phyloP scores from a whole-genome alignment of 2,888 invertebrate genomes.

The Caenorhabditis sulstoni region DNA sequence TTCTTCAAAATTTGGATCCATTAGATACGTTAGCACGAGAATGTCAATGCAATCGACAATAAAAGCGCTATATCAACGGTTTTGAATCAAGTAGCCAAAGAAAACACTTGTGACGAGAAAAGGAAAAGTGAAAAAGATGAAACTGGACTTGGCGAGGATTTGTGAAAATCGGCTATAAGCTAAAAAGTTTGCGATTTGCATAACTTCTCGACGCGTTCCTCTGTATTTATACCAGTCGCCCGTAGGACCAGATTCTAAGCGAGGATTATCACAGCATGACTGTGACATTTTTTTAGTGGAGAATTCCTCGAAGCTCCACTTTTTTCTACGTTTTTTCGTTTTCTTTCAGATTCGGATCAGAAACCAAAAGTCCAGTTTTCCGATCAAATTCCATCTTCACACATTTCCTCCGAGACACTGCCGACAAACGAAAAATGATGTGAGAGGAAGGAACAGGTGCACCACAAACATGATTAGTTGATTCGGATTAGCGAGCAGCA shows the following conservation, averaged over 20 bases:
- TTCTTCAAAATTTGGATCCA: not conserved
- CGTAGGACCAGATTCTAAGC: constrained; percentile 20
- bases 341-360: constrained; percentile 14
- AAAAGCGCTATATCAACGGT: not conserved
- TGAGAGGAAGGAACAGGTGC: constrained; percentile 22
- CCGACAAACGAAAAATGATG: constrained; percentile 11
- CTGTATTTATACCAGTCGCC: constrained; percentile 50
- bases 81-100: not conserved
- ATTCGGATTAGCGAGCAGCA: no score
- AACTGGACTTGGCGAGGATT: constrained; percentile 11
- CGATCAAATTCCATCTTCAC: not conserved
- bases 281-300: constrained; percentile 40
- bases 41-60: constrained; percentile 4
- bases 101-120: constrained; percentile 25
- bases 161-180: constrained; percentile 12
- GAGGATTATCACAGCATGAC: constrained; percentile 55
- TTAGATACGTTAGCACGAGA: not conserved
- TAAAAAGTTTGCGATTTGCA: constrained; percentile 17
- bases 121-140: not conserved
- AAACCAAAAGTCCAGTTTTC: constrained; percentile 44
- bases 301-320: constrained; percentile 6
- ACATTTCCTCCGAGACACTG: constrained; percentile 3
- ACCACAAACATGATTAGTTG: constrained; percentile 21
- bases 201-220: constrained; percentile 31
- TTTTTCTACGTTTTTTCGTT: constrained; percentile 4